phyloP scores from a whole-genome alignment of 2,888 invertebrate species.

The Xestia rhomboidea region DNA sequence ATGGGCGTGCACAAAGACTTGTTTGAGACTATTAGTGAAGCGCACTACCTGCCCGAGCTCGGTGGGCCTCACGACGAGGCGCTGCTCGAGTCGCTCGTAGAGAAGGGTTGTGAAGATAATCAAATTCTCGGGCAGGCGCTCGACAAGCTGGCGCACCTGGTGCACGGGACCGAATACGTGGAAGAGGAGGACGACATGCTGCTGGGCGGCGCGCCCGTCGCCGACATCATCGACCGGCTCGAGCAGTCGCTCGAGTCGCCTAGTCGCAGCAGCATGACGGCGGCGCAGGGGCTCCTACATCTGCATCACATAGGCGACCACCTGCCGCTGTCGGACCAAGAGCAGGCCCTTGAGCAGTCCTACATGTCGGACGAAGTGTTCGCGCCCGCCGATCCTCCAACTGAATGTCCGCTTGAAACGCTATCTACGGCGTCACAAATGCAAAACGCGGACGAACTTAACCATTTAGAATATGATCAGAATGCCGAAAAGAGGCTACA shows the following conservation, averaged over 20 bases:
- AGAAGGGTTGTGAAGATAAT: conserved; percentile 92
- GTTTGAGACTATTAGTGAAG: conserved; percentile 88
- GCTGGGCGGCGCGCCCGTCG: conserved; percentile 86
- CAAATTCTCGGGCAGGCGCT: conserved; percentile 87
- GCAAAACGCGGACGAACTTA: conserved; percentile 73
- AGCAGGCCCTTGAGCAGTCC: conserved; percentile 82
- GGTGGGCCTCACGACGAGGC: conserved; percentile 89
- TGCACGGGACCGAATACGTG: conserved; percentile 84
- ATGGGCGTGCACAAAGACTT: conserved; percentile 85
- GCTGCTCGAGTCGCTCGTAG: conserved; percentile 91
- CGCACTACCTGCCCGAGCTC: conserved; percentile 87
- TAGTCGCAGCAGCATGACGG: conserved; percentile 85
- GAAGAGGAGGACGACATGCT: conserved; percentile 88
- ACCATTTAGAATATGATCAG: conserved; percentile 78
- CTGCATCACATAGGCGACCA: conserved; percentile 85
- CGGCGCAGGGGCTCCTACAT: conserved; percentile 85
- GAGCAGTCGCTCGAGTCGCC: conserved; percentile 91
- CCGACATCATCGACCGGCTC: conserved; percentile 92
- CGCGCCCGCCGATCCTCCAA: conserved; percentile 71
- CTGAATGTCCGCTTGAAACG: conserved; percentile 78
- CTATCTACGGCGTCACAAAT: conserved; percentile 73
- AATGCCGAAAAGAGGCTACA: conserved; percentile 81
- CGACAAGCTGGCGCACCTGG: conserved; percentile 85
- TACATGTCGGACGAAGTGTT: conserved; percentile 83
- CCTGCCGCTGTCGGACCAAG: conserved; percentile 77